Conservation (phyloP, 2,113 vertebrate species). For the Epinephelus moara region DNA sequence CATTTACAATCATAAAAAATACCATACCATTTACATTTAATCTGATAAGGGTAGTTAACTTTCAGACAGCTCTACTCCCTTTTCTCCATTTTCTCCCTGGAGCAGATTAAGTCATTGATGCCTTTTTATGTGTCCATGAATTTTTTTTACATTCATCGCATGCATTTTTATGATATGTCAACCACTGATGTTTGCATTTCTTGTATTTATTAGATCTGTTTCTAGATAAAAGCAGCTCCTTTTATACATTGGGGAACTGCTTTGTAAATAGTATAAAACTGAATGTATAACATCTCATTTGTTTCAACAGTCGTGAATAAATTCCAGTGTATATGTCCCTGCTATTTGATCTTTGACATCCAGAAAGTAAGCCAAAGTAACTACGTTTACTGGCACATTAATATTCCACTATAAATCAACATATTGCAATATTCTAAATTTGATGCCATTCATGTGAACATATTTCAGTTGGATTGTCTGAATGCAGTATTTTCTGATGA, state of each 20-base stretch:
- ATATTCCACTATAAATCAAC: too few relatives aligned
- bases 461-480: too few relatives aligned
- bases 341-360: neutral
- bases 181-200: neutral
- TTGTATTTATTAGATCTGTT: neutral
- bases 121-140: slow-evolving; percentile 2
- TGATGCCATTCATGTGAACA: too few relatives aligned
- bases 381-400: too few relatives aligned
- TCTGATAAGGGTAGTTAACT: neutral
- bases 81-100: neutral
- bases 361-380: neutral
- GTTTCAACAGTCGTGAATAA: neutral
- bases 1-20: slow-evolving; percentile 33
- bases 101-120: slow-evolving; percentile 16
- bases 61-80: neutral
- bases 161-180: neutral
- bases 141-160: slow-evolving; percentile 12
- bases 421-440: too few relatives aligned
- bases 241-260: neutral
- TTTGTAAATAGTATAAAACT: neutral
- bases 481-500: too few relatives aligned
- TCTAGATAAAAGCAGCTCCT: neutral
- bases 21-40: neutral
- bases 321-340: neutral
- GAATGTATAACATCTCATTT: neutral